Conservation (phyloP, 2,113 vertebrate species). For the Pseudorectes ferrugineus region DNA sequence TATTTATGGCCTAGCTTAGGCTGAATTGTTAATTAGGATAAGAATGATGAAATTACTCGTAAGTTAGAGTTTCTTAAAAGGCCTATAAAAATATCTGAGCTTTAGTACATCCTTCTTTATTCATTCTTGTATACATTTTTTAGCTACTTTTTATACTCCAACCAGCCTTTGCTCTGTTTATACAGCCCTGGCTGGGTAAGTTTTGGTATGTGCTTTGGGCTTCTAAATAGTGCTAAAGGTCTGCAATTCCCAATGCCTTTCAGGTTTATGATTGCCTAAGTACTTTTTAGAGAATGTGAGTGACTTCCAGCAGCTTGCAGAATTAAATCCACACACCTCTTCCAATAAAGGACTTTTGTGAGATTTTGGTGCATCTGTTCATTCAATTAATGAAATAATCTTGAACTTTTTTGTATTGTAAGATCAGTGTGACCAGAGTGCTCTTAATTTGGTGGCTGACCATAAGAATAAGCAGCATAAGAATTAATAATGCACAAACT, state of each 20-base stretch:
- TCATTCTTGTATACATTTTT: not conserved
- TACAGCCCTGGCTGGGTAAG: fast-evolving
- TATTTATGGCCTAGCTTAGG: not conserved
- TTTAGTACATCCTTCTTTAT: not conserved
- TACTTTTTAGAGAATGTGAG: not conserved
- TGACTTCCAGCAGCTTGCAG: not conserved
- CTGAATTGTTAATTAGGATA: not conserved
- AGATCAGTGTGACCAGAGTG: not conserved
- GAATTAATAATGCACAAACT: not conserved
- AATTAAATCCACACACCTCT: not conserved
- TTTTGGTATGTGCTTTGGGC: not conserved
- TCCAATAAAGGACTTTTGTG: not conserved
- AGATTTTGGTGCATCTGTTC: not conserved
- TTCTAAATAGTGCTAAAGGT: not conserved
- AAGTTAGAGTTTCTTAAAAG: not conserved
- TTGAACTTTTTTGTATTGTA: not conserved
- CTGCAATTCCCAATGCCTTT: not conserved
- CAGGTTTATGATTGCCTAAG: not conserved
- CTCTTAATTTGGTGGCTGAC: not conserved
- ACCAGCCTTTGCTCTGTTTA: not conserved
- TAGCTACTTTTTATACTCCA: not conserved
- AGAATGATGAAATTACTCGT: fast-evolving
- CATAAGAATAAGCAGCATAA: not conserved
- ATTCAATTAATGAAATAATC: not conserved
- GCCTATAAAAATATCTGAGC: not conserved